These are phyloP conservation scores for Megaustenia siamemsis DNA, from an alignment of 2,888 invertebrate genomes.

Conservation along the genomic window DNA sequence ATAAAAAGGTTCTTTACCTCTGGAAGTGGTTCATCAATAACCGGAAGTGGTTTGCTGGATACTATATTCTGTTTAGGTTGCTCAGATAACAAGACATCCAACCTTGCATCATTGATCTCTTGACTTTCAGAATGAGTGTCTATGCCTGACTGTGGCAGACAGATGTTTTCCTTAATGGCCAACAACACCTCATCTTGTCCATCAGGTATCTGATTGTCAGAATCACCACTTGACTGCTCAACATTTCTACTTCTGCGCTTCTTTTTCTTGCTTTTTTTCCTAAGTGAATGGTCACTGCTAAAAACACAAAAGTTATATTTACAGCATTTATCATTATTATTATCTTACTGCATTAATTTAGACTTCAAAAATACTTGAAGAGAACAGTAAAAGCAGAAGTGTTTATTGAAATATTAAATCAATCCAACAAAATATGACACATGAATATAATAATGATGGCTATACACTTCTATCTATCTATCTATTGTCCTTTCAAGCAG, in stretches of 20 bases:
- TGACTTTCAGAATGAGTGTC: conserved; percentile 75
- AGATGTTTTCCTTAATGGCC: conserved; percentile 57
- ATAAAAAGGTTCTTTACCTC: too few relatives aligned
- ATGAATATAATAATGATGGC: too few relatives aligned
- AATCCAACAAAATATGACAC: too few relatives aligned
- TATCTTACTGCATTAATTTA: too few relatives aligned
- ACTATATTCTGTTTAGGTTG: neutral
- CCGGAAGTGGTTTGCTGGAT: neutral
- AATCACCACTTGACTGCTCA: conserved; percentile 77
- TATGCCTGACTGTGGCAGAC: conserved; percentile 67
- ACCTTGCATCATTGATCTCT: conserved; percentile 60
- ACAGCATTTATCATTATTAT: too few relatives aligned
- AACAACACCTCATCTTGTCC: conserved; percentile 65
- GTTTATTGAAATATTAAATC: too few relatives aligned
- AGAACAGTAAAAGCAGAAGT: too few relatives aligned
- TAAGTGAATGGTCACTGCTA: conserved; percentile 58
- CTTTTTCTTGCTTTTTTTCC: conserved; percentile 77
- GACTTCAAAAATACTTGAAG: too few relatives aligned
- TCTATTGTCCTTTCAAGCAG: too few relatives aligned
- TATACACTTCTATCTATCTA: too few relatives aligned
- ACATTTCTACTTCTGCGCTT: conserved; percentile 71
- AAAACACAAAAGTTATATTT: conserved; percentile 5
- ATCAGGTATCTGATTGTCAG: conserved; percentile 73
- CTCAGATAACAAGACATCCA: neutral
- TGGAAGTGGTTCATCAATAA: too few relatives aligned